Evolutionary conservation across 2,113 vertebrate species (phyloP).

Genomic region (Lepidothrix coronata): DNA sequence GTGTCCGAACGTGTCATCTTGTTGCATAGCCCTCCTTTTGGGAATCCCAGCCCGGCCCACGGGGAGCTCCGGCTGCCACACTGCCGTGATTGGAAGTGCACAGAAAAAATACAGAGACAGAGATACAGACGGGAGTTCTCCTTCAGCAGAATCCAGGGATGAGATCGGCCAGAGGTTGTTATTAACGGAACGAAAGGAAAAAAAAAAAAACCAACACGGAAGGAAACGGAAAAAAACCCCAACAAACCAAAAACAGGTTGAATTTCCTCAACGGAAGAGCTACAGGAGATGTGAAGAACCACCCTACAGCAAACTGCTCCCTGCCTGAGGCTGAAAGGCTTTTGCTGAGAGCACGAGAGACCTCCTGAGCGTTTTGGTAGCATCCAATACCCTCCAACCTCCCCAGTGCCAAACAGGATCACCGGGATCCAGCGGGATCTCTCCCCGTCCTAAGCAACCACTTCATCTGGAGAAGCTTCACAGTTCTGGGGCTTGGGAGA

Average conservation of each 20-base stretch:
- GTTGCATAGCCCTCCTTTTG: conserved; percentile 88
- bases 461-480: not conserved
- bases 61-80: not conserved
- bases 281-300: conserved; percentile 6
- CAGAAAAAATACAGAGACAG: conserved; percentile 11
- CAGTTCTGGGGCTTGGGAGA: not conserved
- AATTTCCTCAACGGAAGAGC: conserved; percentile 20
- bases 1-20: conserved; percentile 76
- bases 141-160: conserved; percentile 53
- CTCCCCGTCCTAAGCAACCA: rapidly evolving
- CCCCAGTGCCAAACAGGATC: not conserved
- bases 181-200: not conserved
- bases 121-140: not conserved
- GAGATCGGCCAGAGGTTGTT: conserved; percentile 26
- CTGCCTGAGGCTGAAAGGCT: not conserved
- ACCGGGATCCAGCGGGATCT: not conserved
- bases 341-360: not conserved
- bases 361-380: not conserved
- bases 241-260: not conserved
- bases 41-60: conserved; percentile 2
- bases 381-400: not conserved
- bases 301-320: not conserved
- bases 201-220: not conserved
- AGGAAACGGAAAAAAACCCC: not conserved
- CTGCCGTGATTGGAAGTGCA: conserved; percentile 6